Percentiles rank a stretch among this genome's conserved stretches.
Conservation (phyloP, 1,140 invertebrate species). For the Hylyphantes graminicola region DNA sequence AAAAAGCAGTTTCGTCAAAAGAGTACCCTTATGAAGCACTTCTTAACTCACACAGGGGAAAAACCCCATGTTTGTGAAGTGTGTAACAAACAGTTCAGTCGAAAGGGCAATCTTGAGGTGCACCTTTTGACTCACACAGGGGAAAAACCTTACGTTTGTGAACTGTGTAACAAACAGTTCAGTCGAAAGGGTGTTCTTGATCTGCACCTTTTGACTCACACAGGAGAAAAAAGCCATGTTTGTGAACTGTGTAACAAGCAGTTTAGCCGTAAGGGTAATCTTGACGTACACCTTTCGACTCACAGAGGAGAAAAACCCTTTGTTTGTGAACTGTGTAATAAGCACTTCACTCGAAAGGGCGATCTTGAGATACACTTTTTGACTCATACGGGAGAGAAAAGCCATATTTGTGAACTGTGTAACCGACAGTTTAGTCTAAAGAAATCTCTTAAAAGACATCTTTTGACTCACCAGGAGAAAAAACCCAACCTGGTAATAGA, state of each 20-base stretch:
- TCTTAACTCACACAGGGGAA: neutral
- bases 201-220: neutral
- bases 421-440: neutral
- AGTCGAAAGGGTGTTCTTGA: neutral
- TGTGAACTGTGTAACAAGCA: neutral
- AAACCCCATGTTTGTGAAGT: neutral
- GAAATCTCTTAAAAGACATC: neutral
- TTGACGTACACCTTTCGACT: neutral
- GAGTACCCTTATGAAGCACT: neutral
- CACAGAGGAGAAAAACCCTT: neutral
- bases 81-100: neutral
- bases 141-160: conserved; percentile 13
- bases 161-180: conserved; percentile 1
- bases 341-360: neutral
- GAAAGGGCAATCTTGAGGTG: neutral
- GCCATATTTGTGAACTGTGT: neutral
- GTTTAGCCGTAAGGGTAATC: neutral
- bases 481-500: too few relatives aligned
- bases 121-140: neutral
- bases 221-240: neutral
- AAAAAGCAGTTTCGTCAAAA: neutral
- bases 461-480: too few relatives aligned
- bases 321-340: conserved; percentile 11
- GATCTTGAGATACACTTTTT: neutral
- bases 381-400: too few relatives aligned